phyloP scores from a whole-genome alignment of 2,797 vertebrate genomes.

The Myotis pilosus region DNA sequence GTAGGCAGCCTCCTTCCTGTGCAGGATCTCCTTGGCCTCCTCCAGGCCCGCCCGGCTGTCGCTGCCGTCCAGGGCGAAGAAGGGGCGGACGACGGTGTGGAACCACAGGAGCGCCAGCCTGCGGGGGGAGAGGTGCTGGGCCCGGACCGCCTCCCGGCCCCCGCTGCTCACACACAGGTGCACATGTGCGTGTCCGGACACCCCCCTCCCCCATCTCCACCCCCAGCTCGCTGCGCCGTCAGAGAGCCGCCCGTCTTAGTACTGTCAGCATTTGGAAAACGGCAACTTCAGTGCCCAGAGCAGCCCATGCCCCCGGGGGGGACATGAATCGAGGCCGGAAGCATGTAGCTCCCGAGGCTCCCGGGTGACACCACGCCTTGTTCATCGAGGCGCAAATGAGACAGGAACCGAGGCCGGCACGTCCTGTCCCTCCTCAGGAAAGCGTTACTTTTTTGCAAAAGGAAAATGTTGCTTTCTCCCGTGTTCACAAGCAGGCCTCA shows the following conservation, averaged over 20 bases:
- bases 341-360: background rate
- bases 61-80: constrained; percentile 96
- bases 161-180: too few species aligned
- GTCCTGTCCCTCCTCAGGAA: background rate
- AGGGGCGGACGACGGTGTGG: constrained; percentile 98
- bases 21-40: constrained; percentile 96
- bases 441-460: background rate
- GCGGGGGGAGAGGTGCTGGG: constrained; percentile 28
- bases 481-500: background rate
- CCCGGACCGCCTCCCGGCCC: too few species aligned
- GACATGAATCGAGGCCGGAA: background rate
- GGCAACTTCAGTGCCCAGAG: background rate
- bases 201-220: fast-evolving
- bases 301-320: background rate
- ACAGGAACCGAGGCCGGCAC: background rate
- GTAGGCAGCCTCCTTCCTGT: constrained; percentile 92
- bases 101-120: constrained; percentile 98
- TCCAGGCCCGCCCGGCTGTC: constrained; percentile 92
- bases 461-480: background rate
- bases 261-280: background rate
- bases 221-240: too few species aligned
- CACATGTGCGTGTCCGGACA: too few species aligned
- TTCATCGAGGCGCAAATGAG: background rate
- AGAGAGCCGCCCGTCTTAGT: background rate
- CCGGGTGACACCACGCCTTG: background rate